Evolutionary conservation across 1,140 invertebrate species (phyloP).

Genomic region (Hestina assimilis): DNA sequence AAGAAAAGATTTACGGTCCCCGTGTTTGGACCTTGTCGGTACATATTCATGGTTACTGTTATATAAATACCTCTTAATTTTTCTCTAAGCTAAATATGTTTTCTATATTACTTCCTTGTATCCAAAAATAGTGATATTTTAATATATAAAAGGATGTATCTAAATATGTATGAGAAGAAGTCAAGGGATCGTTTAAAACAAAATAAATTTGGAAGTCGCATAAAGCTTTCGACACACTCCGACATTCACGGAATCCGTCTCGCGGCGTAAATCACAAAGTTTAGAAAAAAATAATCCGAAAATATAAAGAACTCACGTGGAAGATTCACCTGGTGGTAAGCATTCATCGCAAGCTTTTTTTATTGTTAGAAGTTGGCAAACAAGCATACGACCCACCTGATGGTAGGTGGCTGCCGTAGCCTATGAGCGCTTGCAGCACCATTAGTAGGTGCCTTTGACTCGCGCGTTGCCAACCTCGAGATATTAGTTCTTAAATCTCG

Average conservation of each 20-base stretch:
- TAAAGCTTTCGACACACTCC: constrained; percentile 72
- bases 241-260: constrained; percentile 60
- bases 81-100: too few relatives aligned
- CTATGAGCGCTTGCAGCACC: too few relatives aligned
- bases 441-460: too few relatives aligned
- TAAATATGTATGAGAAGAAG: constrained; percentile 18
- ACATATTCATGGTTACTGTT: background rate
- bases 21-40: constrained; percentile 18
- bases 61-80: background rate
- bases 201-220: constrained; percentile 65
- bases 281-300: constrained; percentile 62
- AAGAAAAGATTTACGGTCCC: constrained; percentile 39
- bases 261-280: constrained; percentile 71
- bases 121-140: background rate
- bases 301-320: constrained; percentile 75
- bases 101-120: background rate
- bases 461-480: too few relatives aligned
- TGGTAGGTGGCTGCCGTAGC: too few relatives aligned
- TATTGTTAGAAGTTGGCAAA: too few relatives aligned
- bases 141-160: too few relatives aligned
- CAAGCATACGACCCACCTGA: too few relatives aligned
- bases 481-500: too few relatives aligned
- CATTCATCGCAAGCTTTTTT: too few relatives aligned
- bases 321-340: too few relatives aligned
- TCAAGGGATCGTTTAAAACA: constrained; percentile 61